phyloP scores from a whole-genome alignment of 2,797 vertebrate species.

The Takifugu ocellatus region DNA sequence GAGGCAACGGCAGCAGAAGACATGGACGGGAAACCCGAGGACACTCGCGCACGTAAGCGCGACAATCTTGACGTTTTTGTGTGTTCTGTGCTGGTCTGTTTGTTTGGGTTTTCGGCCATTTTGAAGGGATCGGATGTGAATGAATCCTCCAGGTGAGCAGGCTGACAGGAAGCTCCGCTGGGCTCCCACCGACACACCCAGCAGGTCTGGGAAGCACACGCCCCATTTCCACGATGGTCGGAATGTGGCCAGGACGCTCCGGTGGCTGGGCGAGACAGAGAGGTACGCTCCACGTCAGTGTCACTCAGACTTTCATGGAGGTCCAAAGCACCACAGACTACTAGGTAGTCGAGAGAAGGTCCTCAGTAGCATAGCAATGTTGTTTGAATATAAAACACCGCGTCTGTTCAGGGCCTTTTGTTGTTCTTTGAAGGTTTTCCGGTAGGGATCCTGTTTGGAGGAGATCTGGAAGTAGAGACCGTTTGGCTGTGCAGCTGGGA shows the following conservation, averaged over 20 bases:
- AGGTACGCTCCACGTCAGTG: conserved; percentile 63
- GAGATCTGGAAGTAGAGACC: conserved; percentile 44
- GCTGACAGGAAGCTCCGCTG: conserved; percentile 81
- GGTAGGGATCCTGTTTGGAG: conserved; percentile 74
- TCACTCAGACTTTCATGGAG: neutral
- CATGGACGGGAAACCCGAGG: too few relatives aligned
- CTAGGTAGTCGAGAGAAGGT: too few relatives aligned
- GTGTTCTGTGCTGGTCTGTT: too few relatives aligned
- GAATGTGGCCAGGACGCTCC: conserved; percentile 66
- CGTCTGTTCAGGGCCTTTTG: neutral
- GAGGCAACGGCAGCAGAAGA: too few relatives aligned
- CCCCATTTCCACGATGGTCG: conserved; percentile 81
- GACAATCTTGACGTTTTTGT: too few relatives aligned
- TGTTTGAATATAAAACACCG: neutral
- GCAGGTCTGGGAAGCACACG: conserved; percentile 76
- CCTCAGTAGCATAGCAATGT: too few relatives aligned
- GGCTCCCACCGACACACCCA: conserved; percentile 63
- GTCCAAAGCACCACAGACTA: neutral
- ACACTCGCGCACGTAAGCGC: too few relatives aligned
- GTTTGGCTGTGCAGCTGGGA: too few relatives aligned
- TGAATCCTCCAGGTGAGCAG: conserved; percentile 62
- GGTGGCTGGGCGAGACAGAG: conserved; percentile 74
- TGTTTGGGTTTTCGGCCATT: too few relatives aligned
- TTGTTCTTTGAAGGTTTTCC: conserved; percentile 65
- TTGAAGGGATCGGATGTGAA: too few relatives aligned